A percentile compares a stretch with the other conserved stretches of the same genome.
Conservation (phyloP, 2,113 vertebrate genomes). For the Aldabrachelys gigantea region DNA sequence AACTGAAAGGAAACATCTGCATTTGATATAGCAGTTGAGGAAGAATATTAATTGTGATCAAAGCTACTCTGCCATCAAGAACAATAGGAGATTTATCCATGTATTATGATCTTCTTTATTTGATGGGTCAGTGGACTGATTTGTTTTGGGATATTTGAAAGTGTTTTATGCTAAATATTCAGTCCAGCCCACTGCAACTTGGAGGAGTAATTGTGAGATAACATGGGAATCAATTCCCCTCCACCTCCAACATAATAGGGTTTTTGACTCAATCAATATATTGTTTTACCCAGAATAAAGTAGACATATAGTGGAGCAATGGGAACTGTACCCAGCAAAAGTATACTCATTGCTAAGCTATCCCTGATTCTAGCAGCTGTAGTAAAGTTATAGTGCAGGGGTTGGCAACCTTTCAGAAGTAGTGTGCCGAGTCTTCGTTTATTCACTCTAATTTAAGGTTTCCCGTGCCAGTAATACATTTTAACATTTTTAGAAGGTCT, state of each 20-base stretch:
- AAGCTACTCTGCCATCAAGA: not conserved
- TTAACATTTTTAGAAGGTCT: too few species aligned
- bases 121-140: not conserved
- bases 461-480: too few species aligned
- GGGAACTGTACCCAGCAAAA: not conserved
- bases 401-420: too few species aligned
- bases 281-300: not conserved
- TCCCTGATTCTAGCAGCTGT: not conserved
- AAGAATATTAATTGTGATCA: not conserved
- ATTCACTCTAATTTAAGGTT: too few species aligned
- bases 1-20: not conserved
- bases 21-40: not conserved
- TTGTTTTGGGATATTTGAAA: not conserved
- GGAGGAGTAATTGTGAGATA: not conserved
- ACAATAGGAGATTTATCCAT: not conserved
- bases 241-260: not conserved
- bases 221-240: not conserved
- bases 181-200: not conserved
- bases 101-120: not conserved
- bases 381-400: not conserved
- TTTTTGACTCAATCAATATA: fast-evolving
- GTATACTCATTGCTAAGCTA: not conserved
- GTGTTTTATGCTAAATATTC: not conserved
- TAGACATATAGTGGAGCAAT: not conserved
- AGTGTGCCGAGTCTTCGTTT: too few species aligned